phyloP scores from a whole-genome alignment of 2,797 vertebrate species.

The Eulemur mongoz region DNA sequence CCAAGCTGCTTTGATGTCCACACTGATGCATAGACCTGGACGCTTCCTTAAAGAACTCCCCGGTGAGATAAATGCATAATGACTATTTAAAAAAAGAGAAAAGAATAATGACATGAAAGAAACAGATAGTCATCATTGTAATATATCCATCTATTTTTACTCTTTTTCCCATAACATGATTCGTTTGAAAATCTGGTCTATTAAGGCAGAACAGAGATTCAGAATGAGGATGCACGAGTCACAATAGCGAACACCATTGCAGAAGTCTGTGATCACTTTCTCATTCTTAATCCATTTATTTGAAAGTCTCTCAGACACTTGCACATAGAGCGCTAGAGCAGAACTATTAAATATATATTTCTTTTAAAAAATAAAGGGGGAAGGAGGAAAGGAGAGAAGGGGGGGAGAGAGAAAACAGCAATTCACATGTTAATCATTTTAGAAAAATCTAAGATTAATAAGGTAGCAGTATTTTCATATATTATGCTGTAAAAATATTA shows the following conservation, averaged over 20 bases:
- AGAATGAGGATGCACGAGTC: accelerated
- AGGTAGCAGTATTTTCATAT: not conserved
- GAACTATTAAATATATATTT: not conserved
- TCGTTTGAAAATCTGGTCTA: not conserved
- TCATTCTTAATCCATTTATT: not conserved
- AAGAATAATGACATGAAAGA: not conserved
- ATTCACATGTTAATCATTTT: not conserved
- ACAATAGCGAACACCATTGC: not conserved
- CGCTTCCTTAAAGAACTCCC: not conserved
- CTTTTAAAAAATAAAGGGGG: not conserved
- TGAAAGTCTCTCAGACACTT: not conserved
- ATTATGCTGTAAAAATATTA: not conserved
- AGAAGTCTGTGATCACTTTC: not conserved
- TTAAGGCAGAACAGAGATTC: not conserved
- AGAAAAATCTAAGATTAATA: not conserved
- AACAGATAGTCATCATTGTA: not conserved
- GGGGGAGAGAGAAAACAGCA: not conserved
- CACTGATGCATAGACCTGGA: too few species aligned
- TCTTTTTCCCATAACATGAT: not conserved
- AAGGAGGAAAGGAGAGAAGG: too few species aligned
- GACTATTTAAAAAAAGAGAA: too few species aligned
- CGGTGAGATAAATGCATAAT: not conserved
- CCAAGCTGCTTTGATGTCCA: not conserved
- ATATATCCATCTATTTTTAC: not conserved
- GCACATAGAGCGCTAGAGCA: not conserved